Evolutionary conservation across 2,888 invertebrate genomes (phyloP).

Genomic region (Caenorhabditis zanzibari): DNA sequence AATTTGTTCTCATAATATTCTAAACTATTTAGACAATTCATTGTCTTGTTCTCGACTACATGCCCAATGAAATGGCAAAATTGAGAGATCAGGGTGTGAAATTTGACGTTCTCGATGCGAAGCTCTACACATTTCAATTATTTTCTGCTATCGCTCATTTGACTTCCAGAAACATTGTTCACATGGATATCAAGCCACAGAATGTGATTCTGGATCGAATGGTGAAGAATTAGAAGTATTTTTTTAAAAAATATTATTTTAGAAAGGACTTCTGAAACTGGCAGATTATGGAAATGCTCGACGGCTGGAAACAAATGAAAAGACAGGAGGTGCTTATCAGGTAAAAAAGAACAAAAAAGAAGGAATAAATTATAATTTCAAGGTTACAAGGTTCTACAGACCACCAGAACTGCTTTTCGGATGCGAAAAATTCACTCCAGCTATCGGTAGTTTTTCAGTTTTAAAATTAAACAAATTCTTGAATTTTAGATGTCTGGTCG

Average conservation of each 20-base stretch:
- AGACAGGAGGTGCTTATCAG: slow-evolving; percentile 70
- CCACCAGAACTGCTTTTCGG: slow-evolving; percentile 81
- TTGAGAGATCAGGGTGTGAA: slow-evolving; percentile 65
- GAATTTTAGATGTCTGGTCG: slow-evolving; percentile 77
- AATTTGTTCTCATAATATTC: too few species aligned
- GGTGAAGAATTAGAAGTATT: neutral
- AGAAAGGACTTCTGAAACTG: slow-evolving; percentile 69
- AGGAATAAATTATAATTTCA: neutral
- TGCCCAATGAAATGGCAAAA: slow-evolving; percentile 73
- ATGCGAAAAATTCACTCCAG: slow-evolving; percentile 68
- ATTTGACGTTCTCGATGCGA: slow-evolving; percentile 69
- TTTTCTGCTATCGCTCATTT: slow-evolving; percentile 75
- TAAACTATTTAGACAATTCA: slow-evolving; percentile 63
- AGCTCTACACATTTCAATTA: slow-evolving; percentile 76
- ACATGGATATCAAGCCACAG: slow-evolving; percentile 80
- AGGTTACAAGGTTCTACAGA: slow-evolving; percentile 79
- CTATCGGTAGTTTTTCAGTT: slow-evolving; percentile 62
- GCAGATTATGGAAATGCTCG: slow-evolving; percentile 80
- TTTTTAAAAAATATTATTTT: neutral
- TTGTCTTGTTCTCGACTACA: slow-evolving; percentile 75
- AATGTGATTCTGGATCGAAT: slow-evolving; percentile 75
- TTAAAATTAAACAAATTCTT: neutral
- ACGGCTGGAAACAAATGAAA: slow-evolving; percentile 57
- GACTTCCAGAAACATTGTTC: slow-evolving; percentile 68
- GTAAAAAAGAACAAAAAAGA: slow-evolving; percentile 28